Conservation (phyloP, 2,113 vertebrate species). For the Budorcas taxicolor region DNA sequence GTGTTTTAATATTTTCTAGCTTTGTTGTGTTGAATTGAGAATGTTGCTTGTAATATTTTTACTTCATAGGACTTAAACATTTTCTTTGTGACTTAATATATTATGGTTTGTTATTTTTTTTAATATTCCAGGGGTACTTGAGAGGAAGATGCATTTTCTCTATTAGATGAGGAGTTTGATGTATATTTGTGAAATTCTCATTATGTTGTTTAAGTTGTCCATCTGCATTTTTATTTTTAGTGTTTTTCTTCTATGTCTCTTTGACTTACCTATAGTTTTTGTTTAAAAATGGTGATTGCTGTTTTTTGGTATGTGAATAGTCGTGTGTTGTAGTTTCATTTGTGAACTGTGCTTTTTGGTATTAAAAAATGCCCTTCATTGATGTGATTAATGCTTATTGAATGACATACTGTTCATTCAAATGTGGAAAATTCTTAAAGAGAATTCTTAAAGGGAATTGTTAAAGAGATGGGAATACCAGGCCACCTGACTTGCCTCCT, state of each 20-base stretch:
- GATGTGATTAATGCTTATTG: neutral
- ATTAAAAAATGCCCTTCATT: neutral
- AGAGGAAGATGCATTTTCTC: neutral
- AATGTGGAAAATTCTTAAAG: neutral
- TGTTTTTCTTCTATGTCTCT: neutral
- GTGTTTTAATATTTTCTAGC: neutral
- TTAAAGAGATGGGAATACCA: neutral
- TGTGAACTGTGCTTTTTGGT: neutral
- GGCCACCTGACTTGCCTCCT: neutral
- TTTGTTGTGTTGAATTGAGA: neutral
- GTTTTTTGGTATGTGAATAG: neutral
- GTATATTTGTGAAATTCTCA: neutral
- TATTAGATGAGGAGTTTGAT: neutral
- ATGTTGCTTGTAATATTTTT: neutral
- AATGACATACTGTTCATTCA: neutral
- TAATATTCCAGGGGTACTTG: neutral
- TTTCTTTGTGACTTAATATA: neutral
- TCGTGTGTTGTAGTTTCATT: neutral
- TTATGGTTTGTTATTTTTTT: neutral
- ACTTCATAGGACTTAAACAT: neutral
- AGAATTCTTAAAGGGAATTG: neutral
- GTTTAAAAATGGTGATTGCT: neutral
- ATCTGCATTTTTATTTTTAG: neutral
- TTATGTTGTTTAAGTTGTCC: neutral
- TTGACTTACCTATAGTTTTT: neutral